Percentiles rank a stretch among this genome's conserved stretches.
Evolutionary conservation across 30 jellyfish, hydroid and myxozoan genomes (phyloP).

Genomic region (Sanderia malayensis): DNA sequence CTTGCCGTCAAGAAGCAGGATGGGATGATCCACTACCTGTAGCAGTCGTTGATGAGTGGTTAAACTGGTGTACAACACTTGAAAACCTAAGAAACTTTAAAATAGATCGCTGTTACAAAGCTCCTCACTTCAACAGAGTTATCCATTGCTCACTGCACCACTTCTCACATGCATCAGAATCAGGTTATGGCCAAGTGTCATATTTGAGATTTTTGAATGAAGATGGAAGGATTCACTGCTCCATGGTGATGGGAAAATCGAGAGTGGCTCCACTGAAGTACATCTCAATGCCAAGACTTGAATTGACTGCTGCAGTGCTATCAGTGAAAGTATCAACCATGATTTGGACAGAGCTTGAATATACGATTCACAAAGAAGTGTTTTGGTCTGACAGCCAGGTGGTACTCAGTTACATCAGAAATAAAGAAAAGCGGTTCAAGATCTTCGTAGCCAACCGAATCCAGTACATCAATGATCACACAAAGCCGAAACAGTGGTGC

Average conservation of each 20-base stretch:
- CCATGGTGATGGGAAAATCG: slow-evolving; percentile 12
- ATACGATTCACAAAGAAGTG: not conserved
- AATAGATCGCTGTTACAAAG: slow-evolving; percentile 10
- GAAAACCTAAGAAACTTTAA: not conserved
- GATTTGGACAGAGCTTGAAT: slow-evolving; percentile 16
- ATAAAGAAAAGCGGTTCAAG: not conserved
- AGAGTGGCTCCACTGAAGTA: slow-evolving; percentile 13
- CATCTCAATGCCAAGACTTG: not conserved
- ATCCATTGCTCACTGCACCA: slow-evolving; percentile 6
- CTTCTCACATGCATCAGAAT: slow-evolving; percentile 24
- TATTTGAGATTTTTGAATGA: not conserved
- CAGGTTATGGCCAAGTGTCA: slow-evolving; percentile 12
- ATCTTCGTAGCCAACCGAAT: slow-evolving; percentile 24
- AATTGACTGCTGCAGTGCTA: slow-evolving; percentile 26
- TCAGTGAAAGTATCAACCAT: slow-evolving; percentile 9
- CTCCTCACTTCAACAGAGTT: slow-evolving; percentile 1
- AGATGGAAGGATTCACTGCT: slow-evolving; percentile 11
- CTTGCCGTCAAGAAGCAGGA: not conserved
- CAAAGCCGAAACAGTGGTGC: not conserved
- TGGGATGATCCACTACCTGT: slow-evolving; percentile 23
- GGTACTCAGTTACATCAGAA: slow-evolving; percentile 13
- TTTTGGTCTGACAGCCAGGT: slow-evolving; percentile 19
- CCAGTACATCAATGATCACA: slow-evolving; percentile 26
- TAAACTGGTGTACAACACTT: not conserved
- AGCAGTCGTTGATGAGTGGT: slow-evolving; percentile 4